These are phyloP conservation scores for Amazona vittata DNA, from an alignment of 2,113 vertebrate genomes.

Conservation along the genomic window DNA sequence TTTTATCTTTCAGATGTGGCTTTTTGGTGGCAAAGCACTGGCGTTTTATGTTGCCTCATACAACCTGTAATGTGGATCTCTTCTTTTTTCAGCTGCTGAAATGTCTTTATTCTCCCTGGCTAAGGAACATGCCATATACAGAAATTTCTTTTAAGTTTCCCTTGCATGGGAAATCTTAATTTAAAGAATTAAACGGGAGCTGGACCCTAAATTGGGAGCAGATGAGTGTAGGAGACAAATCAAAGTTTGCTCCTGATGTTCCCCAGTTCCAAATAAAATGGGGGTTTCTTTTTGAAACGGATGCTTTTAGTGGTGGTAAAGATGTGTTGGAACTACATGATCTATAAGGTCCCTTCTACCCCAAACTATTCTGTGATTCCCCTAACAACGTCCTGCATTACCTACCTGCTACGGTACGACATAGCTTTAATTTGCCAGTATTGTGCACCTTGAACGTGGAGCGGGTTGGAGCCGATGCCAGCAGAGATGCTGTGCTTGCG, in stretches of 20 bases:
- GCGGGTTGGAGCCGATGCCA: background rate
- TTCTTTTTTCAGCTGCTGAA: background rate
- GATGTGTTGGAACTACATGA: background rate
- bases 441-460: constrained; percentile 1
- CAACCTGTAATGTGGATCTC: fast-evolving
- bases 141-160: background rate
- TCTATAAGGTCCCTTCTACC: background rate
- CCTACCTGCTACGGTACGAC: background rate
- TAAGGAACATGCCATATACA: background rate
- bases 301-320: fast-evolving
- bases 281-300: background rate
- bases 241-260: background rate
- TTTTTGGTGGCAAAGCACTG: background rate
- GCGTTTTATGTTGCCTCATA: background rate
- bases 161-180: background rate
- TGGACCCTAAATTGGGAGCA: background rate
- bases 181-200: background rate
- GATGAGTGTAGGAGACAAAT: background rate
- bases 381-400: background rate
- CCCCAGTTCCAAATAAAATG: background rate
- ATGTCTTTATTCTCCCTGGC: background rate
- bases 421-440: constrained; percentile 4
- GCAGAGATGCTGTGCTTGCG: background rate
- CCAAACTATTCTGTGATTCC: background rate
- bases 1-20: background rate